phyloP scores from a whole-genome alignment of 2,888 invertebrate species.

The Blomia tropicalis region DNA sequence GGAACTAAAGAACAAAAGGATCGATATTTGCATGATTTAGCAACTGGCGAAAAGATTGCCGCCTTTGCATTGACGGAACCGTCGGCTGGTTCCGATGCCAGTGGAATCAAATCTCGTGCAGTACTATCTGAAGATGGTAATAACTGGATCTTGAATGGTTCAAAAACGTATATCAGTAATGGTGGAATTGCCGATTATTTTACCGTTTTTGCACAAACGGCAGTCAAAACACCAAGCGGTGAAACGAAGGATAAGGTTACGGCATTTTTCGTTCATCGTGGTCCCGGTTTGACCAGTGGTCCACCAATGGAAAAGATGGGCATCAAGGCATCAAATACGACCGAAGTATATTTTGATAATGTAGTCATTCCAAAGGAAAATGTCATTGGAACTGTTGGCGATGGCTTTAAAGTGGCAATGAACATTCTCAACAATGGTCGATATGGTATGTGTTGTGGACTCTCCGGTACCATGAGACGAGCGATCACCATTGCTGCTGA shows the following conservation, averaged over 20 bases:
- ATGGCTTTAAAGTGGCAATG: constrained; percentile 93
- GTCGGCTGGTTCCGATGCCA: constrained; percentile 79
- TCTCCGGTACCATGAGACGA: constrained; percentile 47
- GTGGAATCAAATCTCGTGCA: constrained; percentile 54
- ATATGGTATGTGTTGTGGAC: constrained; percentile 89
- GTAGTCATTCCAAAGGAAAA: constrained; percentile 76
- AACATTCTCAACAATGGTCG: constrained; percentile 94
- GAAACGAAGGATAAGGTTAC: constrained; percentile 56
- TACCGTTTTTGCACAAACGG: constrained; percentile 83
- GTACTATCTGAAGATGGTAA: constrained; percentile 69
- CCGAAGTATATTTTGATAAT: constrained; percentile 80
- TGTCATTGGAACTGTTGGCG: constrained; percentile 71
- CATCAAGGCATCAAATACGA: constrained; percentile 85
- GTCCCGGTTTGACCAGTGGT: constrained; percentile 75
- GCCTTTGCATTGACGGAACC: constrained; percentile 95
- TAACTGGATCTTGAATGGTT: constrained; percentile 82
- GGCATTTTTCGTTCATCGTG: constrained; percentile 86
- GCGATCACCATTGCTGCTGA: constrained; percentile 75
- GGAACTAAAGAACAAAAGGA: constrained; percentile 75
- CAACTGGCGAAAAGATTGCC: constrained; percentile 61
- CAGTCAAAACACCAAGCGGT: constrained; percentile 38
- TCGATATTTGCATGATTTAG: constrained; percentile 77
- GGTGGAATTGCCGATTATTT: constrained; percentile 86
- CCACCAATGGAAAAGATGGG: constrained; percentile 98
- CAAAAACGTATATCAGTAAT: constrained; percentile 98